A percentile compares a stretch with the other conserved stretches of the same genome.
Conservation (phyloP, 2,888 invertebrate species). For the Limnephilus lunatus region DNA sequence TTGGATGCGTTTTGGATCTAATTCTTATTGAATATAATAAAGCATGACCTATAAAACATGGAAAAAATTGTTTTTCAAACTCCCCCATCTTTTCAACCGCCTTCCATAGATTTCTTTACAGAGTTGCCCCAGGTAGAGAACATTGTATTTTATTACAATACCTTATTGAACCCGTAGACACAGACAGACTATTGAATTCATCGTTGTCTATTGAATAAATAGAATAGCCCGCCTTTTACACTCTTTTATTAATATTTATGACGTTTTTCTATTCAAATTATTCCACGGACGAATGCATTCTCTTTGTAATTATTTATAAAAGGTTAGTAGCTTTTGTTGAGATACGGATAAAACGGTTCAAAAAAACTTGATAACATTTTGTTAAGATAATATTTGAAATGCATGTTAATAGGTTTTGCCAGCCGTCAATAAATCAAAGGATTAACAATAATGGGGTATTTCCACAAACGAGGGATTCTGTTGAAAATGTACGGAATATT, state of each 20-base stretch:
- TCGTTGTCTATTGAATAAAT: background rate
- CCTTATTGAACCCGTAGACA: background rate
- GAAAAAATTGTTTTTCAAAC: background rate
- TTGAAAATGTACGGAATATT: no score
- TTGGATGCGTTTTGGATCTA: background rate
- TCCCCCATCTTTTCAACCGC: background rate
- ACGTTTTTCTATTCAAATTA: background rate
- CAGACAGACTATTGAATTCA: background rate
- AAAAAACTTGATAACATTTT: background rate
- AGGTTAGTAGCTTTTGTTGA: slow-evolving; percentile 10
- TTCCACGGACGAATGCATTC: slow-evolving; percentile 39
- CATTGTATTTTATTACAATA: slow-evolving; percentile 14
- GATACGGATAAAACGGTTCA: background rate
- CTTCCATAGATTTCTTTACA: background rate
- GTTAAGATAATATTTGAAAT: background rate
- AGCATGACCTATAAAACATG: background rate
- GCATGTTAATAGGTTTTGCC: background rate
- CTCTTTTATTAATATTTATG: slow-evolving; percentile 10
- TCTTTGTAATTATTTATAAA: slow-evolving; percentile 6
- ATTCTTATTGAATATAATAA: background rate
- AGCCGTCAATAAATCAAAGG: background rate
- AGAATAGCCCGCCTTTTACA: background rate
- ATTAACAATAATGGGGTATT: background rate
- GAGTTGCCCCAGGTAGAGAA: slow-evolving; percentile 6
- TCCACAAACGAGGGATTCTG: no score